These are phyloP conservation scores for Clusia tigrina DNA, from an alignment of 2,888 invertebrate species.

Conservation along the genomic window DNA sequence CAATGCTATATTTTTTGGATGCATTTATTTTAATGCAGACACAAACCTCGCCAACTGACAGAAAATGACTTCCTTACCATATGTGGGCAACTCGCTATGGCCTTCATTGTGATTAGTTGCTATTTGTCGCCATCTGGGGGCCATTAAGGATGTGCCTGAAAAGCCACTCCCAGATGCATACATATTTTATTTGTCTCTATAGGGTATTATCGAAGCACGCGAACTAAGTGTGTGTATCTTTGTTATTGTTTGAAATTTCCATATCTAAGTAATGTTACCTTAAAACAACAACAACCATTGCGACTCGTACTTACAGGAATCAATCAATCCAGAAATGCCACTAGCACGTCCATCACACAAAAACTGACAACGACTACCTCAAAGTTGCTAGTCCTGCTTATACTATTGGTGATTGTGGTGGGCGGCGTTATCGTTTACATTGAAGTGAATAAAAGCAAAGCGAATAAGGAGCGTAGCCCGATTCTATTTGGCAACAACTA, in stretches of 20 bases:
- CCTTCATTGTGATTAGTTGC: no score
- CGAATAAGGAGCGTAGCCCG: slow-evolving; percentile 30
- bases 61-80: no score
- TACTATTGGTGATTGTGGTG: slow-evolving; percentile 49
- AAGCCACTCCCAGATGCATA: no score
- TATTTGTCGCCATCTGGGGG: no score
- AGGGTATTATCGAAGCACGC: background rate
- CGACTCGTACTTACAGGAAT: slow-evolving; percentile 48
- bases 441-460: slow-evolving; percentile 44
- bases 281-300: no score
- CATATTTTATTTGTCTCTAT: no score
- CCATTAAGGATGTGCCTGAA: no score
- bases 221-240: background rate
- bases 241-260: background rate
- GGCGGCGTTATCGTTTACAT: slow-evolving; percentile 52
- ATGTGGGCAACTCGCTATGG: no score
- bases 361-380: slow-evolving; percentile 51
- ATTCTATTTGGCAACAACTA: slow-evolving; percentile 62
- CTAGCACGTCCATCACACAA: slow-evolving; percentile 39
- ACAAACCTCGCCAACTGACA: no score
- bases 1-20: no score
- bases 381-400: slow-evolving; percentile 48
- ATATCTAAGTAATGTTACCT: background rate
- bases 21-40: no score
- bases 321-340: slow-evolving; percentile 40